Conservation (phyloP, 2,797 vertebrate genomes). For the Thamnophis elegans region DNA sequence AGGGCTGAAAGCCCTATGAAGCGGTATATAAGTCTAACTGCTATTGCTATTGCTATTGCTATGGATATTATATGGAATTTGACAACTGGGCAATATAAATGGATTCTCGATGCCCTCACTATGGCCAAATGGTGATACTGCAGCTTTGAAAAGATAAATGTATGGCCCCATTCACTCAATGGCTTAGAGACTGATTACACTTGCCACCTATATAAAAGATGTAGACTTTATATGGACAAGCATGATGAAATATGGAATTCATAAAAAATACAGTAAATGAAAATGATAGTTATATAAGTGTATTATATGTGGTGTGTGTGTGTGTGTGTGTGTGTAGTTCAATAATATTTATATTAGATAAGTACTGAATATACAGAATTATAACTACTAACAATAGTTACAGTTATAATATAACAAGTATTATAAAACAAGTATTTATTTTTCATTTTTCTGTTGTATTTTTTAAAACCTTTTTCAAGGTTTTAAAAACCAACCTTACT, state of each 20-base stretch:
- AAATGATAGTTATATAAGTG: neutral
- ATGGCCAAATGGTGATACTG: no score
- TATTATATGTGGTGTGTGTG: neutral
- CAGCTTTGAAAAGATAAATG: neutral
- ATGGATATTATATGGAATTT: neutral
- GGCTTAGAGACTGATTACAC: neutral
- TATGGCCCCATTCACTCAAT: neutral
- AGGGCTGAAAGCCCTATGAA: no score
- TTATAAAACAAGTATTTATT: neutral
- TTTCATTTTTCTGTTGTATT: neutral
- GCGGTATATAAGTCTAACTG: no score
- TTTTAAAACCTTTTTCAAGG: neutral
- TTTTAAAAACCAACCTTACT: no score
- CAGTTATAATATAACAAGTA: neutral
- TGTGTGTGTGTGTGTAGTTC: neutral
- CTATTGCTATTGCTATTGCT: no score
- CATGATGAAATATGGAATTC: neutral
- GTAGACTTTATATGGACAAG: neutral
- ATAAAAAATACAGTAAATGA: neutral
- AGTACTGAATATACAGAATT: neutral
- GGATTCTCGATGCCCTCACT: no score
- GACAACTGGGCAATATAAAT: neutral
- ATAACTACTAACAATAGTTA: neutral
- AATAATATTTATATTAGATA: neutral
- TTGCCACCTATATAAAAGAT: neutral